Evolutionary conservation across 2,113 vertebrate species (phyloP).

Genomic region (Melanostigma gelatinosum): DNA sequence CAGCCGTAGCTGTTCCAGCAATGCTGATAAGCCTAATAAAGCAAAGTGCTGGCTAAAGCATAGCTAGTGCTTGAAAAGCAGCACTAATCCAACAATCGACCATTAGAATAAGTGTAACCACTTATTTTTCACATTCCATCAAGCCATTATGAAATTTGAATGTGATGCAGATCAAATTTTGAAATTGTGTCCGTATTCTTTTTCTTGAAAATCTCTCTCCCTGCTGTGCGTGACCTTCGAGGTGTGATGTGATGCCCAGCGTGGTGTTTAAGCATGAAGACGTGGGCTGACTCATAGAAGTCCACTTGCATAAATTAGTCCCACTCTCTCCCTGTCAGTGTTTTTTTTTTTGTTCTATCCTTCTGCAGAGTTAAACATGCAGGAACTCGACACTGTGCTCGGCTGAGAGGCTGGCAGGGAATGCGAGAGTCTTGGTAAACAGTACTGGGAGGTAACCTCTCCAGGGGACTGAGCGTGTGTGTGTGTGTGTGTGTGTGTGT

Average conservation of each 20-base stretch:
- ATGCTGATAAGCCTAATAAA: conserved; percentile 30
- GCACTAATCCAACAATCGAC: conserved; percentile 43
- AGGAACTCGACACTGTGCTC: conserved; percentile 32
- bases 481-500: conserved; percentile 16
- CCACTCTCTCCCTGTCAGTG: conserved; percentile 31
- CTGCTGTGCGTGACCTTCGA: conserved; percentile 69
- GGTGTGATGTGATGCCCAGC: conserved; percentile 67
- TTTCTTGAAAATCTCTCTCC: conserved; percentile 28
- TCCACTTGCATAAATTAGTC: conserved; percentile 59
- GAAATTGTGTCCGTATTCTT: conserved; percentile 31
- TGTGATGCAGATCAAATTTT: conserved; percentile 35
- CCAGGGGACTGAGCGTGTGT: conserved; percentile 4
- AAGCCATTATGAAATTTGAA: conserved; percentile 34
- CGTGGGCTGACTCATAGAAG: conserved; percentile 47
- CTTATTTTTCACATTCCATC: conserved; percentile 36
- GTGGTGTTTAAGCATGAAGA: conserved; percentile 55
- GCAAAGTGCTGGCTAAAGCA: conserved; percentile 21
- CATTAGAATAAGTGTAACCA: conserved; percentile 30
- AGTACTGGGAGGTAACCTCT: conserved; percentile 40
- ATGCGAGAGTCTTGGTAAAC: conserved; percentile 44
- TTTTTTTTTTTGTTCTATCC: conserved; percentile 8
- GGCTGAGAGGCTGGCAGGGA: conserved; percentile 36
- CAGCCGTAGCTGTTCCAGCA: conserved; percentile 21
- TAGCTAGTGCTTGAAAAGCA: conserved; percentile 21
- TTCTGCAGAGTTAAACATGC: conserved; percentile 47